These are phyloP conservation scores for Anseranas semipalmata DNA, from an alignment of 2,113 vertebrate species.

Conservation along the genomic window DNA sequence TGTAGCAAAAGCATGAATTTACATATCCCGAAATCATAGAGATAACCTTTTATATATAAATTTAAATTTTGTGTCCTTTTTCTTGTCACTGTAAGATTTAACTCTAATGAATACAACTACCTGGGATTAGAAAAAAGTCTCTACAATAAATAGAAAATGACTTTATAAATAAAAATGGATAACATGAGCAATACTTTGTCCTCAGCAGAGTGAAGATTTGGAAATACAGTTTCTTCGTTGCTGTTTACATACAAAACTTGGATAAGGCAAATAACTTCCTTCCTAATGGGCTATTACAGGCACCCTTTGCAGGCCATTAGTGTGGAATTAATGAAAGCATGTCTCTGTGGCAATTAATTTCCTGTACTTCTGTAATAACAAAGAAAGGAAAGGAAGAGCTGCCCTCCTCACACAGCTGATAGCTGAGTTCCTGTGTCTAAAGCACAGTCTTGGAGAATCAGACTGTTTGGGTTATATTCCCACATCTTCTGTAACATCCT, in stretches of 20 bases:
- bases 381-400: conserved; percentile 24
- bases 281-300: neutral
- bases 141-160: neutral
- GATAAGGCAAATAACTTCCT: conserved; percentile 19
- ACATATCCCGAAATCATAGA: neutral
- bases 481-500: neutral
- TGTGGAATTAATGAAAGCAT: conserved; percentile 38
- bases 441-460: neutral
- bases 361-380: conserved; percentile 40
- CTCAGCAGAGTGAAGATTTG: neutral
- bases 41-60: neutral
- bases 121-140: neutral
- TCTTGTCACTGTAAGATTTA: neutral
- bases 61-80: neutral
- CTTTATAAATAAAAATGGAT: neutral
- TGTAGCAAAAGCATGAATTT: neutral
- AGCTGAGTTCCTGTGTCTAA: conserved; percentile 4
- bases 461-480: neutral
- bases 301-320: neutral
- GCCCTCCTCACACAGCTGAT: conserved; percentile 4
- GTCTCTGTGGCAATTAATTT: conserved; percentile 39
- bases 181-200: neutral
- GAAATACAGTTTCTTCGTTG: neutral
- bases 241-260: neutral
- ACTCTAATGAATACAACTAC: neutral